Conservation (phyloP, 2,797 vertebrate species). For the Sebastes nivosus region DNA sequence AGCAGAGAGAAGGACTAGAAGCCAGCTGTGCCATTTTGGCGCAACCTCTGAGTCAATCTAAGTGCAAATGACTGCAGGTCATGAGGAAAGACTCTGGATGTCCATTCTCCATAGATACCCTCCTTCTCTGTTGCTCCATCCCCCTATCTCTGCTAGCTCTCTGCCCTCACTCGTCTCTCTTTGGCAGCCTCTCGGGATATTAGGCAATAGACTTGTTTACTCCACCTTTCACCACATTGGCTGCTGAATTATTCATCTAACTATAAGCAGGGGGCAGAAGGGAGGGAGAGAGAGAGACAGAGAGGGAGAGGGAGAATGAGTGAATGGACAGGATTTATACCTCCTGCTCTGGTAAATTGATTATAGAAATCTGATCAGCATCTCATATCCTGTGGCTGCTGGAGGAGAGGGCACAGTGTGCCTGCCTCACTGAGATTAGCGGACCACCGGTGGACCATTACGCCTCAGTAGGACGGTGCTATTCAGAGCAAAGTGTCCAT, state of each 20-base stretch:
- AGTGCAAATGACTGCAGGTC: slow-evolving; percentile 83
- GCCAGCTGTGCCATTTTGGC: slow-evolving; percentile 74
- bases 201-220: slow-evolving; percentile 89
- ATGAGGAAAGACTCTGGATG: slow-evolving; percentile 72
- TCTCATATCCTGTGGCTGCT: slow-evolving; percentile 78
- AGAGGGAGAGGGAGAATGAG: slow-evolving; percentile 63
- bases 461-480: slow-evolving; percentile 57
- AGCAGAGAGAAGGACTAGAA: slow-evolving; percentile 42
- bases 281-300: slow-evolving; percentile 41
- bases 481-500: slow-evolving; percentile 59
- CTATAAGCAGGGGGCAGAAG: slow-evolving; percentile 79
- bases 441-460: slow-evolving; percentile 66
- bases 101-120: slow-evolving; percentile 73
- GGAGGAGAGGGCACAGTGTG: slow-evolving; percentile 63
- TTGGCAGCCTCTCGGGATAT: slow-evolving; percentile 85
- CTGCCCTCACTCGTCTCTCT: slow-evolving; percentile 74
- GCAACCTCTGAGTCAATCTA: slow-evolving; percentile 81
- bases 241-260: slow-evolving; percentile 88
- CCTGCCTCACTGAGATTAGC: slow-evolving; percentile 69
- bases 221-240: slow-evolving; percentile 88
- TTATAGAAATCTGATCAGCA: slow-evolving; percentile 84
- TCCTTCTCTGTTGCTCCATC: slow-evolving; percentile 60
- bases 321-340: slow-evolving; percentile 83
- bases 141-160: slow-evolving; percentile 68
- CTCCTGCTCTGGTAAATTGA: slow-evolving; percentile 84